Evolutionary conservation across 53 echinoderm and acorn worm species (phyloP).

Genomic region (Paracentrotus lividus): DNA sequence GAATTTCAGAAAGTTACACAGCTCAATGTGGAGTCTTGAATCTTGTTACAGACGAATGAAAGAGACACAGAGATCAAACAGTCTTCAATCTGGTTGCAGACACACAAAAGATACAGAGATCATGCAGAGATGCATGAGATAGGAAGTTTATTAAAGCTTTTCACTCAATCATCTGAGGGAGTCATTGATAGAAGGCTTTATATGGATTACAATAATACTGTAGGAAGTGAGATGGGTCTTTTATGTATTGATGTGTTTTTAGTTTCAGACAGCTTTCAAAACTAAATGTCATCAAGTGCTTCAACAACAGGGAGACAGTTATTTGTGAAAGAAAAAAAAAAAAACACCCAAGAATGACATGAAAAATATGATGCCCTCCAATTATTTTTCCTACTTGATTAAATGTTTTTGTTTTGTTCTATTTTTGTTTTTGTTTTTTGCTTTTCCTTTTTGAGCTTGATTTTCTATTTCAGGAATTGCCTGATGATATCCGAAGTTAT

Average conservation of each 20-base stretch:
- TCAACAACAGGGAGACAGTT: background rate
- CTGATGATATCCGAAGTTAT: too few relatives aligned
- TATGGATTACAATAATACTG: background rate
- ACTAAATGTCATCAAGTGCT: background rate
- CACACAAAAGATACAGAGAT: background rate
- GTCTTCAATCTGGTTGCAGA: background rate
- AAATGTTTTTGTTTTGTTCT: too few relatives aligned
- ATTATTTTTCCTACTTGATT: too few relatives aligned
- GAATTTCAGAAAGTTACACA: background rate
- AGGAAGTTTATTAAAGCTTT: background rate
- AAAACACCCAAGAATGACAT: background rate
- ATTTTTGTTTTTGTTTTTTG: too few relatives aligned
- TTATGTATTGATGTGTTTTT: background rate
- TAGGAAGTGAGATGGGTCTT: constrained; percentile 24
- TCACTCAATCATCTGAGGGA: constrained; percentile 8
- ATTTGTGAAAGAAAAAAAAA: background rate
- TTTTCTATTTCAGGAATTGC: too few relatives aligned
- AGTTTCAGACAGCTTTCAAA: constrained; percentile 26
- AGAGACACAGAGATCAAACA: background rate
- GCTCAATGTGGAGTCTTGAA: background rate
- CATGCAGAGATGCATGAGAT: background rate
- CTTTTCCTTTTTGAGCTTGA: too few relatives aligned
- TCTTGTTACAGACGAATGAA: background rate
- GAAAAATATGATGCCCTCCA: too few relatives aligned
- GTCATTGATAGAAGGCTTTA: constrained; percentile 22